phyloP scores from a whole-genome alignment of 2,888 invertebrate species.

The Apeira syringaria region DNA sequence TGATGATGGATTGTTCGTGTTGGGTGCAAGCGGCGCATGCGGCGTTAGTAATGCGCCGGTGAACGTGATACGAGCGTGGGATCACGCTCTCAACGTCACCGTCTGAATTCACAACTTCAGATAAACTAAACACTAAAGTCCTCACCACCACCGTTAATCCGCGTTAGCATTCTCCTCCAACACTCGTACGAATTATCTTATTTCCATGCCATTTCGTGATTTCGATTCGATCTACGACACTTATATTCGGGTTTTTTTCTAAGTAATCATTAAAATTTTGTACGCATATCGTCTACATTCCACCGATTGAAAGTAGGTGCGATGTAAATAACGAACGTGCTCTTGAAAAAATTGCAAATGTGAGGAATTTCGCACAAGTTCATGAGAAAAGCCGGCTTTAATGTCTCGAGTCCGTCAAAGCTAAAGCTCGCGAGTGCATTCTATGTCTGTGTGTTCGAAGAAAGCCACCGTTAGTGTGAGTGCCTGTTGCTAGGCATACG shows the following conservation, averaged over 20 bases:
- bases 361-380: conserved; percentile 36
- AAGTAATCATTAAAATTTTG: conserved; percentile 47
- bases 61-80: conserved; percentile 45
- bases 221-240: conserved; percentile 54
- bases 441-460: conserved; percentile 59
- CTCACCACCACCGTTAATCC: conserved; percentile 65
- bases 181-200: conserved; percentile 66
- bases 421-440: conserved; percentile 54
- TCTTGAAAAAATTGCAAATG: conserved; percentile 39
- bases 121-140: conserved; percentile 72
- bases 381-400: conserved; percentile 47
- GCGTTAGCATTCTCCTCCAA: conserved; percentile 63
- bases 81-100: conserved; percentile 48
- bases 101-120: conserved; percentile 69
- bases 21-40: neutral
- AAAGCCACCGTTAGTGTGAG: conserved; percentile 68
- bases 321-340: conserved; percentile 37
- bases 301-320: conserved; percentile 37
- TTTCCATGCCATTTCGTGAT: conserved; percentile 62
- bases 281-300: conserved; percentile 43
- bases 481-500: conserved; percentile 76
- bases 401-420: conserved; percentile 56
- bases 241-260: conserved; percentile 36
- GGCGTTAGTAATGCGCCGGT: conserved; percentile 27
- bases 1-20: too few relatives aligned